Conservation (phyloP, 2,797 vertebrate species). For the Atherinosoma microstoma region DNA sequence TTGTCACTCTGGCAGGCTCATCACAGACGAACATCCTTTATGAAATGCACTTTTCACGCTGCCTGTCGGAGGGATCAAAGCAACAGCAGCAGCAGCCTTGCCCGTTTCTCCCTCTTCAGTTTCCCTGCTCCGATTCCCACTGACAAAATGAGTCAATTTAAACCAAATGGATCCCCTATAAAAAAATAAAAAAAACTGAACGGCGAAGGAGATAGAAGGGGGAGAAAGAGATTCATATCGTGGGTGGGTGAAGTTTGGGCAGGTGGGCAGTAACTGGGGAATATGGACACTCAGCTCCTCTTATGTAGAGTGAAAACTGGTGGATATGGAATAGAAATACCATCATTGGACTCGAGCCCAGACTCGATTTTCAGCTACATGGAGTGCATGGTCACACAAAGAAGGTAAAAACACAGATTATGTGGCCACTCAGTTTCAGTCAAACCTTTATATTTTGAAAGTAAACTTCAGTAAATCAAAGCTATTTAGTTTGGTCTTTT, state of each 20-base stretch:
- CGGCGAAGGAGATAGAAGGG: constrained; percentile 40
- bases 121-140: constrained; percentile 68
- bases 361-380: constrained; percentile 25
- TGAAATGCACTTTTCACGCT: constrained; percentile 83
- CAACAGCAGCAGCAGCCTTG: constrained; percentile 51
- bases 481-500: not conserved
- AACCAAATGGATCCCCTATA: constrained; percentile 74
- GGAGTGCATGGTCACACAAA: constrained; percentile 3
- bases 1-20: constrained; percentile 81
- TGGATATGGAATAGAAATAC: constrained; percentile 33
- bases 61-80: constrained; percentile 82
- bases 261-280: constrained; percentile 56
- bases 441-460: not conserved
- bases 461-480: not conserved
- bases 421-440: not conserved
- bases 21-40: constrained; percentile 82
- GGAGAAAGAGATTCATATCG: constrained; percentile 47
- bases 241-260: constrained; percentile 50
- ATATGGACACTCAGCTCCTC: constrained; percentile 39
- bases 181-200: constrained; percentile 75
- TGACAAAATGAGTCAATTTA: constrained; percentile 84
- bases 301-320: constrained; percentile 42
- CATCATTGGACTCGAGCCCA: constrained; percentile 7
- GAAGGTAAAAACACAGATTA: constrained; percentile 4
- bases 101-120: constrained; percentile 63